Conservation (phyloP, 2,113 vertebrate species). For the Leuciscus idus region DNA sequence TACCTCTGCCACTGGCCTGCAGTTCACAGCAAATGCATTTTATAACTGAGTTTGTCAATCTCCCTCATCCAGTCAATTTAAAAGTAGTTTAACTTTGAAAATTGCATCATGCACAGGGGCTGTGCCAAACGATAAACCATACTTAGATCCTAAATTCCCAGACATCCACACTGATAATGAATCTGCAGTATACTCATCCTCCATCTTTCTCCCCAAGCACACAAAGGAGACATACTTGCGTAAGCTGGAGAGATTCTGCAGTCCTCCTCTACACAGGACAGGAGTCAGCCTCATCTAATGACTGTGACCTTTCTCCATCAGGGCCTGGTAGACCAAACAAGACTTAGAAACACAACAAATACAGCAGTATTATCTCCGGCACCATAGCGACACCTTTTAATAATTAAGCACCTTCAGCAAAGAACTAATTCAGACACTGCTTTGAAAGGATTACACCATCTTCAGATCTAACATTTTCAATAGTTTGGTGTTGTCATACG, state of each 20-base stretch:
- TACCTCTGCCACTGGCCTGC: background rate
- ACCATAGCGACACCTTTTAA: slow-evolving; percentile 25
- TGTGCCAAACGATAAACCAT: background rate
- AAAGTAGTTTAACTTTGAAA: background rate
- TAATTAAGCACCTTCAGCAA: slow-evolving; percentile 34
- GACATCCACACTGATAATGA: background rate
- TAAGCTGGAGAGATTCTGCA: slow-evolving; percentile 2
- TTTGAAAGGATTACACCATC: slow-evolving; percentile 6
- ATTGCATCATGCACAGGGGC: background rate
- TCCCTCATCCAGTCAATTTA: background rate
- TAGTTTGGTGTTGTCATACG: background rate
- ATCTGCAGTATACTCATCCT: background rate
- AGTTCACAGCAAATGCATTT: slow-evolving; percentile 1
- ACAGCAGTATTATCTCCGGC: slow-evolving; percentile 10
- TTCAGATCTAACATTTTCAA: slow-evolving; percentile 28
- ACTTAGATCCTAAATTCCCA: background rate
- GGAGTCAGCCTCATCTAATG: slow-evolving; percentile 35
- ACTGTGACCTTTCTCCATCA: slow-evolving; percentile 49
- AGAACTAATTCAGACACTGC: background rate
- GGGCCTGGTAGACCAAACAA: slow-evolving; percentile 32
- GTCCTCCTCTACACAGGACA: slow-evolving; percentile 14
- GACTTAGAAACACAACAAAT: slow-evolving; percentile 29
- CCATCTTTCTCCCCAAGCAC: slow-evolving; percentile 5
- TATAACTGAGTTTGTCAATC: background rate
- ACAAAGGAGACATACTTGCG: background rate